Percentiles rank a stretch among this genome's conserved stretches.
These are phyloP conservation scores for Anarrhichthys ocellatus DNA, from an alignment of 2,113 vertebrate genomes.

Conservation along the genomic window DNA sequence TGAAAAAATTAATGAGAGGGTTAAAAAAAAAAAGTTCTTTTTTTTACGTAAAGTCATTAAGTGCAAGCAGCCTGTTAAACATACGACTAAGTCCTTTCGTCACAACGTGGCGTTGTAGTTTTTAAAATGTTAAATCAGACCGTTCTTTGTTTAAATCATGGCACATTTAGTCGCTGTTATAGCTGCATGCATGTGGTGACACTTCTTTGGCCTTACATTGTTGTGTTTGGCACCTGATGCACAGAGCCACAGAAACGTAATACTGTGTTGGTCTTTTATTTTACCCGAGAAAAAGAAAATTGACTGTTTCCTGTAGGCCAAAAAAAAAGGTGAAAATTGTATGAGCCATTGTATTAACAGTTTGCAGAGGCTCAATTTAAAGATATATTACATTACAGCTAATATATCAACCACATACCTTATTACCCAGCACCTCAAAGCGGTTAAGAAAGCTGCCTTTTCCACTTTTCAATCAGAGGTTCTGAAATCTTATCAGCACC, in stretches of 20 bases:
- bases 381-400: slow-evolving; percentile 31
- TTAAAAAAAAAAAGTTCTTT: no score
- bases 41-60: not conserved
- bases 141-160: not conserved
- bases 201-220: slow-evolving; percentile 31
- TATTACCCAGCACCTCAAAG: slow-evolving; percentile 37
- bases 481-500: slow-evolving; percentile 48
- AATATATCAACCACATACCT: slow-evolving; percentile 43
- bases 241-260: slow-evolving; percentile 50
- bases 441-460: slow-evolving; percentile 21
- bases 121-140: slow-evolving; percentile 9
- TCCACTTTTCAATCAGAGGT: slow-evolving; percentile 13
- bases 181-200: slow-evolving; percentile 8
- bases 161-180: not conserved
- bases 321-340: slow-evolving; percentile 11
- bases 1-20: not conserved
- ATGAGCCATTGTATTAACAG: slow-evolving; percentile 43
- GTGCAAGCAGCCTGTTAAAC: not conserved
- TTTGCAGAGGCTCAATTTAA: slow-evolving; percentile 41
- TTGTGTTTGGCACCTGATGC: slow-evolving; percentile 66
- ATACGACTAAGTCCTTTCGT: not conserved
- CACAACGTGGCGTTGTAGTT: not conserved
- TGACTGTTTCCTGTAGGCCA: slow-evolving; percentile 29
- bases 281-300: slow-evolving; percentile 48
- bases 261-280: slow-evolving; percentile 60